phyloP scores from a whole-genome alignment of 2,797 vertebrate species.

The Ptychobarbus kaznakovi region DNA sequence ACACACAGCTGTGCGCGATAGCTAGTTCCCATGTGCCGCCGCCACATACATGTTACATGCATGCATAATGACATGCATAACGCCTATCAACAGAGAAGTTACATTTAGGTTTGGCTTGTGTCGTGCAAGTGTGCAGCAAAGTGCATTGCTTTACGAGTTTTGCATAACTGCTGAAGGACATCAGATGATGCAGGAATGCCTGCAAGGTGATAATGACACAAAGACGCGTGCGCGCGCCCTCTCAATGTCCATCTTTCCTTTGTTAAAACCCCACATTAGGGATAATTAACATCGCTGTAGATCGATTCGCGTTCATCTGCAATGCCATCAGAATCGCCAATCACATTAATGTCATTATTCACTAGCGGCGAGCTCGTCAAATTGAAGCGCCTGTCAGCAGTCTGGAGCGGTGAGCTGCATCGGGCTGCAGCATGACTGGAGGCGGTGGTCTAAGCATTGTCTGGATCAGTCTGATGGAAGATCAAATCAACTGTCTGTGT shows the following conservation, averaged over 20 bases:
- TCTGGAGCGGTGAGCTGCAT: constrained; percentile 5
- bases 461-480: constrained; percentile 16
- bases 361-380: constrained; percentile 38
- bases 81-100: not conserved
- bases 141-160: constrained; percentile 22
- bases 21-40: not conserved
- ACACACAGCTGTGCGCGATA: not conserved
- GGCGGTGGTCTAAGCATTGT: constrained; percentile 59
- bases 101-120: not conserved
- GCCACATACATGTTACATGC: not conserved
- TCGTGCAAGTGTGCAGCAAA: not conserved
- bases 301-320: constrained; percentile 41
- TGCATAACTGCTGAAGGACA: constrained; percentile 41
- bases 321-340: constrained; percentile 2
- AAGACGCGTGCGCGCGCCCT: constrained; percentile 61
- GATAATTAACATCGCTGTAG: constrained; percentile 2
- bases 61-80: not conserved
- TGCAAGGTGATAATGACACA: constrained; percentile 64
- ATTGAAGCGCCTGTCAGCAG: constrained; percentile 14
- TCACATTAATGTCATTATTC: constrained; percentile 23
- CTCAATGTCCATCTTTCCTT: constrained; percentile 57
- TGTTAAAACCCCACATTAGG: constrained; percentile 61
- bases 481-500: constrained; percentile 60
- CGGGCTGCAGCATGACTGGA: constrained; percentile 45
- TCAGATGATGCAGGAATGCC: constrained; percentile 43